Percentiles rank a stretch among this genome's conserved stretches.
Evolutionary conservation across 1,140 invertebrate species (phyloP).

Genomic region (Cyclina sinensis): DNA sequence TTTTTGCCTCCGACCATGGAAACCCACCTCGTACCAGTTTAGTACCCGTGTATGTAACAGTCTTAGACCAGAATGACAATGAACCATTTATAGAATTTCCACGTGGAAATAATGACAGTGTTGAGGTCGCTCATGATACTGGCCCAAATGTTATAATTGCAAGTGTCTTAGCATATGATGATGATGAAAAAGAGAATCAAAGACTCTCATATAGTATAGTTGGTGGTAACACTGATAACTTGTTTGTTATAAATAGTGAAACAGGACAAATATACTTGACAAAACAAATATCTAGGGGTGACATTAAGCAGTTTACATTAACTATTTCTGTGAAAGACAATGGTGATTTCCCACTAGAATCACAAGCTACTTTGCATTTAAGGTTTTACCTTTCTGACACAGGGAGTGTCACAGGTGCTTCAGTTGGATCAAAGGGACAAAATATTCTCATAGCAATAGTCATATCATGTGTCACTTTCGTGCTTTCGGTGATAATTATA

Average conservation of each 20-base stretch:
- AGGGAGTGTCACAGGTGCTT: background rate
- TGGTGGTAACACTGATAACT: constrained; percentile 71
- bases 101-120: constrained; percentile 75
- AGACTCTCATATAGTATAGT: constrained; percentile 64
- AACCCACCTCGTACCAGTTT: constrained; percentile 50
- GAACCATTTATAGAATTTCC: constrained; percentile 80
- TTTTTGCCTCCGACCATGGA: constrained; percentile 77
- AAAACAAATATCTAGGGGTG: constrained; percentile 67
- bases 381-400: constrained; percentile 21
- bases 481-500: constrained; percentile 79
- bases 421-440: constrained; percentile 60
- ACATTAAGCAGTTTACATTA: constrained; percentile 74
- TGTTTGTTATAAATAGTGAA: constrained; percentile 76
- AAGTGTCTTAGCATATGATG: constrained; percentile 75
- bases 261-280: constrained; percentile 76
- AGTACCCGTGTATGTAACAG: constrained; percentile 74
- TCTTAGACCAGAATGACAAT: constrained; percentile 85
- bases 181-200: constrained; percentile 73
- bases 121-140: constrained; percentile 71
- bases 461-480: constrained; percentile 79
- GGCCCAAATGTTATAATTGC: constrained; percentile 70
- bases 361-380: constrained; percentile 34
- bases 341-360: constrained; percentile 67
- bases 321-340: constrained; percentile 77
- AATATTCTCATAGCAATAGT: constrained; percentile 82